Percentiles rank a stretch among this genome's conserved stretches.
phyloP scores from a whole-genome alignment of 2,113 vertebrate genomes.

The Otus sunia region DNA sequence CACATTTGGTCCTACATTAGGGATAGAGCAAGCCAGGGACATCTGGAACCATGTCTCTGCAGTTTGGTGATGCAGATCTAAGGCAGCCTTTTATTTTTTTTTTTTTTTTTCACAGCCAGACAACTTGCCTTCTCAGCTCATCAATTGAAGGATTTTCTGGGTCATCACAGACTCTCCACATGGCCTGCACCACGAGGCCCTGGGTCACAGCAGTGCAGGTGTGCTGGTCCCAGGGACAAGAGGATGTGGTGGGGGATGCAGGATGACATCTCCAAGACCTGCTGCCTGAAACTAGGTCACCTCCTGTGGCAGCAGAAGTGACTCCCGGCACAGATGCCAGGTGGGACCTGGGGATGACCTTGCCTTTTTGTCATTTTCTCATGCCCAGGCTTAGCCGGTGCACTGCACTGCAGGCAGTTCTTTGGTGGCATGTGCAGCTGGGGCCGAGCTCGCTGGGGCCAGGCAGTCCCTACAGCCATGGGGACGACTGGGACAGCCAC shows the following conservation, averaged over 20 bases:
- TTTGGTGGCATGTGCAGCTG: not conserved
- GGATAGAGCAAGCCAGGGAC: not conserved
- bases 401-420: not conserved
- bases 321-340: not conserved
- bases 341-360: not conserved
- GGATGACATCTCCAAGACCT: not conserved
- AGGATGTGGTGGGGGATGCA: not conserved
- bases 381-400: not conserved
- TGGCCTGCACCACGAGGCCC: not conserved
- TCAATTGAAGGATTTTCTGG: constrained; percentile 24
- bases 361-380: not conserved
- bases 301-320: not conserved
- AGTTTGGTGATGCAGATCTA: not conserved
- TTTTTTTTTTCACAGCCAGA: not conserved
- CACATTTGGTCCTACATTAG: not conserved
- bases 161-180: not conserved
- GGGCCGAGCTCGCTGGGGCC: not conserved
- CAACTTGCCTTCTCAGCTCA: not conserved
- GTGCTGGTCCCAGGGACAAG: not conserved
- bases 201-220: not conserved
- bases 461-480: not conserved
- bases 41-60: not conserved
- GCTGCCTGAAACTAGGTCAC: constrained; percentile 41
- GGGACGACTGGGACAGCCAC: not conserved
- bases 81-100: not conserved